Evolutionary conservation across 2,888 invertebrate species (phyloP).

Genomic region (Melipona beecheii): DNA sequence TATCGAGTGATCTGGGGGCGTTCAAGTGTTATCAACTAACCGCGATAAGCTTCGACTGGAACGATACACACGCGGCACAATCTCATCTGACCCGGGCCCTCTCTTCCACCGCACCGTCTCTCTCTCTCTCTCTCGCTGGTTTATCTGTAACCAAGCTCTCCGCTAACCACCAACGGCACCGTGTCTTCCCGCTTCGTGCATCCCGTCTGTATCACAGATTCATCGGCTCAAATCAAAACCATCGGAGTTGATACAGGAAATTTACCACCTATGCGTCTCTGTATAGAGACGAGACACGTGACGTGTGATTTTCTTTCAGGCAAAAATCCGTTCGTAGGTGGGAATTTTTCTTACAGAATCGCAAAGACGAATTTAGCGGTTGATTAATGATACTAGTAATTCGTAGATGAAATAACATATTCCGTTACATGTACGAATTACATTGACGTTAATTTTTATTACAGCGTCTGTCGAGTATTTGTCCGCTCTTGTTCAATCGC

Average conservation of each 20-base stretch:
- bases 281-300: neutral
- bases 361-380: neutral
- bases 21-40: slow-evolving; percentile 81
- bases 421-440: too few species aligned
- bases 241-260: neutral
- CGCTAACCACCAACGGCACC: slow-evolving; percentile 20
- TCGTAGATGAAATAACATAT: too few species aligned
- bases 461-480: too few species aligned
- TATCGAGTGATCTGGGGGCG: slow-evolving; percentile 84
- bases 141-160: slow-evolving; percentile 55
- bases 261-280: neutral
- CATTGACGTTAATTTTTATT: too few species aligned
- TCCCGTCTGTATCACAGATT: neutral
- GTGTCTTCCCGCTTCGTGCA: neutral
- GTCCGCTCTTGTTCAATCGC: too few species aligned
- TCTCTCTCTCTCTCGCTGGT: slow-evolving; percentile 34
- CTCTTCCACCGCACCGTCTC: slow-evolving; percentile 45
- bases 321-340: neutral
- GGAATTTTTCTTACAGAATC: neutral
- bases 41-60: slow-evolving; percentile 76
- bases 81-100: slow-evolving; percentile 82
- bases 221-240: neutral
- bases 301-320: neutral
- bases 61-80: slow-evolving; percentile 75
- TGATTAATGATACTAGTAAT: neutral